These are phyloP conservation scores for Leguminivora glycinivorella DNA, from an alignment of 1,140 invertebrate species.

Conservation along the genomic window DNA sequence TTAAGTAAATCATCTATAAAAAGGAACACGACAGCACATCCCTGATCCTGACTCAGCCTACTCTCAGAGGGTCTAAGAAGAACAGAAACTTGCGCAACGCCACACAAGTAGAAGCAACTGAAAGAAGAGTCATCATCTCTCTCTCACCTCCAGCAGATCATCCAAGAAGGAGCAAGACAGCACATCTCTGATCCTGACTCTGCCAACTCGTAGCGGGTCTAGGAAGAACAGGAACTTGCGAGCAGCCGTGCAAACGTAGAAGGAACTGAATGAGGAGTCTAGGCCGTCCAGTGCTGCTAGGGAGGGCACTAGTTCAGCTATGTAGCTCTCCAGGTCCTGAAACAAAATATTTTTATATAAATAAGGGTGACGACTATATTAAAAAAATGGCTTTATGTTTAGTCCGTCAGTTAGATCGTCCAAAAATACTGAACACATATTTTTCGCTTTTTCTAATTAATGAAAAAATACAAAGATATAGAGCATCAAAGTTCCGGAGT, in stretches of 20 bases:
- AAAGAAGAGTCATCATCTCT: conserved; percentile 88
- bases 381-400: no score
- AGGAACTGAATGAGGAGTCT: conserved; percentile 96
- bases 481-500: no score
- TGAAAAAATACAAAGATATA: no score
- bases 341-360: conserved; percentile 45
- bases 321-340: conserved; percentile 96
- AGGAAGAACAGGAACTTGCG: conserved; percentile 98
- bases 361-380: no score
- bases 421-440: no score
- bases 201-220: conserved; percentile 92
- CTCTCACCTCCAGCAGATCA: conserved; percentile 89
- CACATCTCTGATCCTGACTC: conserved; percentile 94
- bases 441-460: no score
- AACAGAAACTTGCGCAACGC: conserved; percentile 97
- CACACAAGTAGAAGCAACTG: conserved; percentile 96
- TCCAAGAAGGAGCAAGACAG: conserved; percentile 94
- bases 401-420: no score
- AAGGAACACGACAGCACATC: conserved; percentile 95
- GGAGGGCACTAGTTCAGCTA: conserved; percentile 94
- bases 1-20: conserved; percentile 94
- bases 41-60: conserved; percentile 92
- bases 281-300: conserved; percentile 92
- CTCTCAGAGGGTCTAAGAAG: conserved; percentile 94
- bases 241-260: conserved; percentile 97